These are phyloP conservation scores for Alcedo atthis DNA, from an alignment of 2,797 vertebrate species.

Conservation along the genomic window DNA sequence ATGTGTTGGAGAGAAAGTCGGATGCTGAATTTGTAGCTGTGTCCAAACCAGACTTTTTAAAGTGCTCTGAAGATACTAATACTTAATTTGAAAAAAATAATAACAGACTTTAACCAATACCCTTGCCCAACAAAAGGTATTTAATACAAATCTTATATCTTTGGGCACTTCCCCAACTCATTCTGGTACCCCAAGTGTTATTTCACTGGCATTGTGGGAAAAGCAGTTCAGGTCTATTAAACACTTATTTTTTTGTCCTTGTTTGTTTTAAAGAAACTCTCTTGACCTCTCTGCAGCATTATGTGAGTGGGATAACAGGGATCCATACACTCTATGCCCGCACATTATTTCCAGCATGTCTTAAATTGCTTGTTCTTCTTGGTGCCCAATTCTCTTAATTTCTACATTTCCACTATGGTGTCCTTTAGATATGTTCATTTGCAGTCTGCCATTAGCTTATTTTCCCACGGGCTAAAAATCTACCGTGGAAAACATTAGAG, in stretches of 20 bases:
- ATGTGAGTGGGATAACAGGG: conserved; percentile 4
- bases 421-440: conserved; percentile 21
- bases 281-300: conserved; percentile 37
- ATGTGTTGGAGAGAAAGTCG: neutral
- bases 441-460: conserved; percentile 27
- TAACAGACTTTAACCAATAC: neutral
- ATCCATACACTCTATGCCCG: neutral
- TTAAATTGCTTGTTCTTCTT: conserved; percentile 43
- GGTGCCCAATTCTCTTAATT: neutral
- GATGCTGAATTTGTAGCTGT: neutral
- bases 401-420: neutral
- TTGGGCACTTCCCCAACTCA: neutral
- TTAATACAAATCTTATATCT: neutral
- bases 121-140: neutral
- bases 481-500: conserved; percentile 41
- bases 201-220: neutral
- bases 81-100: neutral
- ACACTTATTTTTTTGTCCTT: neutral
- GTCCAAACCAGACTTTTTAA: neutral
- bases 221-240: conserved; percentile 21
- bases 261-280: conserved; percentile 55
- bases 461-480: conserved; percentile 44
- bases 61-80: neutral
- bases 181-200: neutral
- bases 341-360: neutral